Evolutionary conservation across 2,113 vertebrate genomes (phyloP).

Genomic region (Lontra canadensis): DNA sequence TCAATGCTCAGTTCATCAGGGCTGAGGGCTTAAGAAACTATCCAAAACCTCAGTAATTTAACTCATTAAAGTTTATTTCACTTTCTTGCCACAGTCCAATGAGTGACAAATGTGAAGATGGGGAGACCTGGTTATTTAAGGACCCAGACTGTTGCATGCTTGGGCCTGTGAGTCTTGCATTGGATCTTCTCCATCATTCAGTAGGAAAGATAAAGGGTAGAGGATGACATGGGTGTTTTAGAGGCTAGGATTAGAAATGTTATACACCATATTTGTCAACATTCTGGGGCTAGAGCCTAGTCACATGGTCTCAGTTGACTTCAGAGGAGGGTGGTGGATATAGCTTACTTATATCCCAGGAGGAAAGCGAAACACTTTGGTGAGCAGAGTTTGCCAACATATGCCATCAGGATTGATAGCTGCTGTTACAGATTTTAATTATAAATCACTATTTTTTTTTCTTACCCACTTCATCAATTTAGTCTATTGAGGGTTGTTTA

Average conservation of each 20-base stretch:
- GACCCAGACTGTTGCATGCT: background rate
- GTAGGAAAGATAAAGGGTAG: background rate
- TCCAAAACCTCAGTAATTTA: background rate
- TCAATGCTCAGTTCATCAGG: background rate
- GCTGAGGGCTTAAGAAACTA: background rate
- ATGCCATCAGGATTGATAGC: background rate
- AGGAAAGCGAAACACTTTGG: background rate
- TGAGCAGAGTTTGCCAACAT: background rate
- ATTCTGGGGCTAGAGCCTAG: background rate
- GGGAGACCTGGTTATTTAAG: background rate
- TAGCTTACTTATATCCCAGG: background rate
- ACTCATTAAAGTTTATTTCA: background rate
- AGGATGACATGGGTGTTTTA: background rate
- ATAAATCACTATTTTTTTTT: background rate
- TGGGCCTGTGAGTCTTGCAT: background rate
- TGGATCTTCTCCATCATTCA: background rate
- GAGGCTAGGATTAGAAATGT: background rate
- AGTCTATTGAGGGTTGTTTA: background rate
- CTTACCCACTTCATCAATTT: constrained; percentile 2
- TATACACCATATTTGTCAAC: background rate
- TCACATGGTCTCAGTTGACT: background rate
- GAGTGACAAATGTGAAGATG: background rate
- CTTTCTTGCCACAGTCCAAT: background rate
- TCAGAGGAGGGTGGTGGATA: background rate
- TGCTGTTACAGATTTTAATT: background rate